Evolutionary conservation across 2,888 invertebrate genomes (phyloP).

Genomic region (Chloromyia formosa): DNA sequence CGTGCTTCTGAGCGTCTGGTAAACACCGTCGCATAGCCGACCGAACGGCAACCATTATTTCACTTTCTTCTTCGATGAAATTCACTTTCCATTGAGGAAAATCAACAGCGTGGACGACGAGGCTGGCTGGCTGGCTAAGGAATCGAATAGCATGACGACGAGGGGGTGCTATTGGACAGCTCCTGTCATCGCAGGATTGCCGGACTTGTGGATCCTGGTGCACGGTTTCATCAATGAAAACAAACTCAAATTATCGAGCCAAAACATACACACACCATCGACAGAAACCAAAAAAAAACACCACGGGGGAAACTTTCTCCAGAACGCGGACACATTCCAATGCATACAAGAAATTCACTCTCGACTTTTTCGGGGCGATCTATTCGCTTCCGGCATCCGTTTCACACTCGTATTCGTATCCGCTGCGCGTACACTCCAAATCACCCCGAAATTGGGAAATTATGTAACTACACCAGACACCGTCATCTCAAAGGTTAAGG

Average conservation of each 20-base stretch:
- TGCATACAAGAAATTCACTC: slow-evolving; percentile 1
- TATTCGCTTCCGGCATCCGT: not conserved
- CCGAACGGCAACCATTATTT: slow-evolving; percentile 14
- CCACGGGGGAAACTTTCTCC: slow-evolving; percentile 34
- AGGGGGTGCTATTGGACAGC: not conserved
- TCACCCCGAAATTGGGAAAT: not conserved
- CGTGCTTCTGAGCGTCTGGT: too few relatives aligned
- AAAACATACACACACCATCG: too few relatives aligned
- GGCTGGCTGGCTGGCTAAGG: slow-evolving; percentile 16
- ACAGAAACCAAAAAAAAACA: slow-evolving; percentile 29
- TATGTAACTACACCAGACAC: slow-evolving; percentile 28
- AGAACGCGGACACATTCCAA: slow-evolving; percentile 37
- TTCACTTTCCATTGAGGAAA: slow-evolving; percentile 38
- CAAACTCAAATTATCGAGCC: not conserved
- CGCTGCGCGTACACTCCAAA: not conserved
- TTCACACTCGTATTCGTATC: not conserved
- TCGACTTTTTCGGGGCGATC: not conserved
- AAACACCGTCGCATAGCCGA: slow-evolving; percentile 8
- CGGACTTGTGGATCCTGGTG: not conserved
- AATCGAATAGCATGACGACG: not conserved
- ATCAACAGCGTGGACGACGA: slow-evolving; percentile 18
- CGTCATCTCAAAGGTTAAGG: not conserved
- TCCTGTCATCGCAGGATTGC: too few relatives aligned
- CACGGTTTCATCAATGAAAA: slow-evolving; percentile 17
- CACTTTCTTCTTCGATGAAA: slow-evolving; percentile 43